phyloP scores from a whole-genome alignment of 2,113 vertebrate genomes.

The Pomatostomus ruficeps region DNA sequence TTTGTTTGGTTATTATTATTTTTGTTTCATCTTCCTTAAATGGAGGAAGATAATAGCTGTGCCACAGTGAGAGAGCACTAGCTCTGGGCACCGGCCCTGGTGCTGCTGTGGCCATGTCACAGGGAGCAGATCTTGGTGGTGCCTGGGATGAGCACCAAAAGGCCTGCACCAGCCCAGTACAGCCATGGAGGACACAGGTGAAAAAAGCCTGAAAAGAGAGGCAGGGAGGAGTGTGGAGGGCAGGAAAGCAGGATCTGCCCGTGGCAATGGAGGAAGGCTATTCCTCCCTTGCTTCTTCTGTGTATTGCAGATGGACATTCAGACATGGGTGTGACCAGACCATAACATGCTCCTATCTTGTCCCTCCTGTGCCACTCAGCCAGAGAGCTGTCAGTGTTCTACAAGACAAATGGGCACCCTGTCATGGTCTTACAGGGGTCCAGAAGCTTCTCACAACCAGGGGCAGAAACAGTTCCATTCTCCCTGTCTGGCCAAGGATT shows the following conservation, averaged over 20 bases:
- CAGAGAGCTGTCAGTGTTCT: neutral
- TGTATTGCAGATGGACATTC: neutral
- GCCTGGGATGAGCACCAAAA: neutral
- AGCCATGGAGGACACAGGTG: fast-evolving
- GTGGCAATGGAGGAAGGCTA: neutral
- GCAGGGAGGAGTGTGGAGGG: neutral
- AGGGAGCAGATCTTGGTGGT: neutral
- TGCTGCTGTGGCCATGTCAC: neutral
- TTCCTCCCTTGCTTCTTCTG: neutral
- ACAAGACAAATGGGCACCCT: neutral
- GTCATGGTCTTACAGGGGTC: neutral
- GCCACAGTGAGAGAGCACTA: neutral
- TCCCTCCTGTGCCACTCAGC: neutral
- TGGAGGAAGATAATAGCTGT: neutral
- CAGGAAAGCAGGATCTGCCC: neutral
- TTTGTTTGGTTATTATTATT: neutral
- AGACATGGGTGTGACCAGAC: neutral
- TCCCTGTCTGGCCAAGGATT: neutral
- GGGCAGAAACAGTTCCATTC: neutral
- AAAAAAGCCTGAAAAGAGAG: neutral
- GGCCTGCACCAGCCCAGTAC: neutral
- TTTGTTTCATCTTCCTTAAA: neutral
- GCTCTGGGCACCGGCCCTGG: neutral
- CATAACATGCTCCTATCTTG: neutral
- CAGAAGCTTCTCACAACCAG: neutral